Base-by-base conservation (phyloP, 2,888 invertebrate genomes). In the Pseudococcus viburni region DNA sequence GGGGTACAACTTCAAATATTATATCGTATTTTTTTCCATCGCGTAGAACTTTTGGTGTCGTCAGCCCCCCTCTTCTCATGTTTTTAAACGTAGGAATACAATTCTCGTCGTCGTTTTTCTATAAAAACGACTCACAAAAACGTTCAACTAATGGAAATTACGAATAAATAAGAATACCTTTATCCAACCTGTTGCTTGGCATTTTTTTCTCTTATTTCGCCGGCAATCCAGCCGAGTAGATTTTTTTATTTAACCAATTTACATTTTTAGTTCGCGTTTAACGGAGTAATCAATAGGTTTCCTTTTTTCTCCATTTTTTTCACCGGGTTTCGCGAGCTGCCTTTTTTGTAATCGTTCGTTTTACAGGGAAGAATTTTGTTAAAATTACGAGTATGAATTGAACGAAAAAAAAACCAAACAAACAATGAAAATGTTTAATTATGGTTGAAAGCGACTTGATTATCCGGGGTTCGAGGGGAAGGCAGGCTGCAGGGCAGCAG, bases 131-230 rank as follows among this genome's bases (percentile, higher is more conserved):
- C 0, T 5, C 9, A 59, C 19, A 59, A 59, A 59, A n/a, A n/a
- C 59, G 59, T 59, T 59, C n/a, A 59, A 59, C 19, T 19, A 19
- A 59, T 59, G 59, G 19, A 59, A 59, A 59, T 59, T 59, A 59
- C 59, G 59, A 59, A 59, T 59, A 59, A 59, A 59, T 59, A 59
- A 59, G 59, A 59, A 59, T 59, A 59, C 19, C 19, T 9, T 19
- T 59, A 8, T 59, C 5, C 11, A 12, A 17, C 59, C 19, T 59
- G 59, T 59, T 59, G 59, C 59, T 59, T n/a, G 59, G n/a, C 19
- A 7, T 59, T 59, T 59, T 59, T 59, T 59, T 19, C 59, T 59
- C 11, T 59, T 19, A 19, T 59, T 59, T 19, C 59, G 7, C 9
- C 6, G 19, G 59, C 59, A 59, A 59, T 59, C 59, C 19, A n/a